Evolutionary conservation across 2,888 invertebrate species (phyloP).

Genomic region (Lepas anatifera): DNA sequence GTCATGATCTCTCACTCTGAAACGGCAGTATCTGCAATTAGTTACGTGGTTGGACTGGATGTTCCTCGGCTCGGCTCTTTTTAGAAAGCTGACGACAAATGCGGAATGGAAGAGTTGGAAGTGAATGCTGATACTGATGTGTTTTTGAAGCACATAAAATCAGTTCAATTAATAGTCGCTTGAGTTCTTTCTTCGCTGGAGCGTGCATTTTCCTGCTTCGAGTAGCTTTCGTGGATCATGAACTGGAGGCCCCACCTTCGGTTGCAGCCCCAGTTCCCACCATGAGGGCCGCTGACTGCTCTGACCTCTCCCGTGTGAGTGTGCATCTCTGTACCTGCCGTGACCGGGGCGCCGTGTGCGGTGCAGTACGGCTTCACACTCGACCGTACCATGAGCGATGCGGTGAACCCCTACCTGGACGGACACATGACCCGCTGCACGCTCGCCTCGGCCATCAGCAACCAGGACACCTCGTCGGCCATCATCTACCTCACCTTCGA

Average conservation of each 20-base stretch:
- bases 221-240: background rate
- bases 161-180: too few species aligned
- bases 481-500: conserved; percentile 19
- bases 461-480: conserved; percentile 51
- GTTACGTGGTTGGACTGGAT: too few species aligned
- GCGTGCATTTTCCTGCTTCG: too few species aligned
- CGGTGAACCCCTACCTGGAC: conserved; percentile 60
- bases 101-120: too few species aligned
- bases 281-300: background rate
- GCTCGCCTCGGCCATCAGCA: conserved; percentile 28
- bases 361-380: conserved; percentile 78
- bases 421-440: conserved; percentile 16
- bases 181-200: background rate
- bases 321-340: background rate
- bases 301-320: background rate
- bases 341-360: background rate
- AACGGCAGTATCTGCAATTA: too few species aligned
- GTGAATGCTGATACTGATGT: too few species aligned
- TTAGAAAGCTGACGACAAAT: too few species aligned
- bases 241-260: background rate
- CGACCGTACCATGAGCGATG: conserved; percentile 73
- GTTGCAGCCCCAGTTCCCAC: too few species aligned
- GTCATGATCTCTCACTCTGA: too few species aligned
- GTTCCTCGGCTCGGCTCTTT: too few species aligned
- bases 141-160: too few species aligned